These are phyloP conservation scores for Hippolais icterina DNA, from an alignment of 2,113 vertebrate species.

Conservation along the genomic window DNA sequence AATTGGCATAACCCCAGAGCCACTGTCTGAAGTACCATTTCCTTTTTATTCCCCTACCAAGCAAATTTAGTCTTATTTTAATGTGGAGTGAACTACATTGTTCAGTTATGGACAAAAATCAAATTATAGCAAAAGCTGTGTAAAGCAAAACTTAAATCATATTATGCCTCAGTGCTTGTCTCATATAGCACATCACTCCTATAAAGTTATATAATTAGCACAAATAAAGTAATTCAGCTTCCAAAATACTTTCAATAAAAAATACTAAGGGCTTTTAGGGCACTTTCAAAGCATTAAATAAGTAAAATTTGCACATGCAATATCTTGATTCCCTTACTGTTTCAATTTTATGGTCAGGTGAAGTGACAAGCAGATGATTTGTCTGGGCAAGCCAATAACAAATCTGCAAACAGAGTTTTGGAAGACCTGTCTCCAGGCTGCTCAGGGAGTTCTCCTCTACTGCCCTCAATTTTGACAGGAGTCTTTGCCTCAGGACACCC, in stretches of 20 bases:
- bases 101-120: not conserved
- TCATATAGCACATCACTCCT: not conserved
- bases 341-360: not conserved
- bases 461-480: not conserved
- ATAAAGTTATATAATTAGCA: not conserved
- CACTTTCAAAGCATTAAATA: not conserved
- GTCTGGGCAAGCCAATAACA: not conserved
- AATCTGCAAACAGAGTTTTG: not conserved
- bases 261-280: not conserved
- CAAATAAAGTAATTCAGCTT: not conserved
- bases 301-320: not conserved
- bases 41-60: not conserved
- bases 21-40: not conserved
- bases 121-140: not conserved
- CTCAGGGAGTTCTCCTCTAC: not conserved
- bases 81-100: not conserved
- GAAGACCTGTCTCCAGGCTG: not conserved
- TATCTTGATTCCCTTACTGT: not conserved
- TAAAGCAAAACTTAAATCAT: not conserved
- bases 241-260: not conserved
- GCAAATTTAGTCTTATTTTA: not conserved
- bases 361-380: not conserved
- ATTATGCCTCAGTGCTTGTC: not conserved
- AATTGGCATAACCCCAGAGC: not conserved
- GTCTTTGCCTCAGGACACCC: not conserved